Base-by-base conservation (phyloP, 2,888 invertebrate genomes). In the Parascotia fuliginaria region DNA sequence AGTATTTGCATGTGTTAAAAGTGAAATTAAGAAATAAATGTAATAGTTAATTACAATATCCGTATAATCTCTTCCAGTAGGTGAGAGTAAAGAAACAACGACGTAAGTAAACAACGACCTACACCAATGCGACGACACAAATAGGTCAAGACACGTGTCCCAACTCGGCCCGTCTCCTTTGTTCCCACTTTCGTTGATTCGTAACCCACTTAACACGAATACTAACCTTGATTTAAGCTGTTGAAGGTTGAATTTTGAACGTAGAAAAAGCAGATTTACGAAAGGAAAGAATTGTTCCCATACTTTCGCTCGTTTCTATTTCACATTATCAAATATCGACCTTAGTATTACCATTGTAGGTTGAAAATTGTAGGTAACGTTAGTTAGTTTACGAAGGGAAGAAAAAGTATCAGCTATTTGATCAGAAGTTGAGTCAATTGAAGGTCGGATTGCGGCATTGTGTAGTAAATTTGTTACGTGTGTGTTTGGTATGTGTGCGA, bases 131-230 rank as follows among this genome's bases (percentile, higher is more conserved):
- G 77, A 65, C 73, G 75, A 70, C 68, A 68, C 61, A 77, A 78
- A 69, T 83, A 83, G 84, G 84, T 84, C 84, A 84, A 82, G 84
- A 80, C 75, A 73, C 70, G 70, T 67, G 65, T 59, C 55, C 55
- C 69, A 71, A 71, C 64, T 69, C 58, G 64, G 64, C 65, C 74
- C 71, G 56, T 57, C 65, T 62, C 68, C 60, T 75, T 77, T 70
- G 71, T 69, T 63, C 71, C 69, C 63, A 65, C 61, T 71, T 64
- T 60, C 72, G 73, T 64, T 65, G 67, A 42, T 33, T 22, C 34
- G 22, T 14, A 38, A 19, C 47, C 37, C 28, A 51, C 34, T 34
- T 33, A n/a, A 59, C 12, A 55, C 52, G 42, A 67, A 55, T 59
- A 48, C 37, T 54, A 42, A 44, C 67, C 55, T 48, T 61, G 44